These are phyloP conservation scores for Oreotrochilus melanogaster DNA, from an alignment of 2,113 vertebrate genomes.

Conservation along the genomic window DNA sequence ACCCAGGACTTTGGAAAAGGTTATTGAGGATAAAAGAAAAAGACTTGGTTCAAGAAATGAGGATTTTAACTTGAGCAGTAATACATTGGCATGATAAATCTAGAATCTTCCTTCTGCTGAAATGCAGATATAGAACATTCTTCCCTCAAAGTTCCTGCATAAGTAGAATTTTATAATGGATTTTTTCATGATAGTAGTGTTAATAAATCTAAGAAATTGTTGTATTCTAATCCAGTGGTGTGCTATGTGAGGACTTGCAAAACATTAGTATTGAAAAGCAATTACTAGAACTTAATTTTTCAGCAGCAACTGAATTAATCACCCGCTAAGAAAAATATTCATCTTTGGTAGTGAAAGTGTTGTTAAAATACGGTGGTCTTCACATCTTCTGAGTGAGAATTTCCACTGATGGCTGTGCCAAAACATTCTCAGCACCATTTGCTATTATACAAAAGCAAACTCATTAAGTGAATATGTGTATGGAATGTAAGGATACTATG, in stretches of 20 bases:
- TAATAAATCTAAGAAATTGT: slow-evolving; percentile 40
- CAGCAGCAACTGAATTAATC: background rate
- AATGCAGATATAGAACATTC: slow-evolving; percentile 6
- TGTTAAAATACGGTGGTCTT: background rate
- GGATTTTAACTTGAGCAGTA: slow-evolving; percentile 6
- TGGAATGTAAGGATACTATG: background rate
- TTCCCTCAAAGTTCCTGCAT: background rate
- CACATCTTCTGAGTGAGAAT: background rate
- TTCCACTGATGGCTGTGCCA: background rate
- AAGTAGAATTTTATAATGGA: background rate
- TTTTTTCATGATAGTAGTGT: background rate
- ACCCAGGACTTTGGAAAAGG: slow-evolving; percentile 17
- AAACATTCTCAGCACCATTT: background rate
- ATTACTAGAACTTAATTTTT: slow-evolving; percentile 47
- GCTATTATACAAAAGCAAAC: background rate
- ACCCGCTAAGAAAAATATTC: background rate
- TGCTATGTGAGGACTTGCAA: background rate
- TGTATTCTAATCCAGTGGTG: background rate
- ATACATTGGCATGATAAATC: background rate
- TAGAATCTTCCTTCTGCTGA: background rate
- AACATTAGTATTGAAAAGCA: slow-evolving; percentile 45
- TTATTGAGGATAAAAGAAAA: slow-evolving; percentile 37
- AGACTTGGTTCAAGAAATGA: background rate
- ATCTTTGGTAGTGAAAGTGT: background rate
- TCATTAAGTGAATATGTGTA: background rate